Conservation (phyloP, 2,888 invertebrate genomes). For the Catocala fraxini region DNA sequence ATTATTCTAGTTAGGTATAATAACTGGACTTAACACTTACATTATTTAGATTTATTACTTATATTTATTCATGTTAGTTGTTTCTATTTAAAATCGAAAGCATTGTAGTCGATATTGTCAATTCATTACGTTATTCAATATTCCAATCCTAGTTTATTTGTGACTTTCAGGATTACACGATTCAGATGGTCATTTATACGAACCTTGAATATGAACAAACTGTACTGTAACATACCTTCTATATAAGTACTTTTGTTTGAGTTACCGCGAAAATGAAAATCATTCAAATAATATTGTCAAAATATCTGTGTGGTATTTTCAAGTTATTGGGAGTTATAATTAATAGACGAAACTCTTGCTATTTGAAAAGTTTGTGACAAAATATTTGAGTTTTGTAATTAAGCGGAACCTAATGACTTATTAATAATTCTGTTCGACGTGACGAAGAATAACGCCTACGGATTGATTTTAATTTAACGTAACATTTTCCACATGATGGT, state of each 20-base stretch:
- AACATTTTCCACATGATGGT: neutral
- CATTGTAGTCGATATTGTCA: too few relatives aligned
- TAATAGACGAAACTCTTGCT: conserved; percentile 26
- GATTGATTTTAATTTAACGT: conserved; percentile 47
- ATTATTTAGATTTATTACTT: too few relatives aligned
- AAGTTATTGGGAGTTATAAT: conserved; percentile 17
- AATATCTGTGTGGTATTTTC: neutral
- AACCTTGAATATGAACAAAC: too few relatives aligned
- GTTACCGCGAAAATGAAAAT: conserved; percentile 6
- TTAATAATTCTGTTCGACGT: conserved; percentile 46
- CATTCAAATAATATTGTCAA: conserved; percentile 13
- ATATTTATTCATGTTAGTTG: too few relatives aligned
- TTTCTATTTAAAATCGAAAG: too few relatives aligned
- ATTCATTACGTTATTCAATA: too few relatives aligned
- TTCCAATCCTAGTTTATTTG: too few relatives aligned
- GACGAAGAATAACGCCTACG: conserved; percentile 52
- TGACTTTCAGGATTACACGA: too few relatives aligned
- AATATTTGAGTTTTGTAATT: conserved; percentile 45
- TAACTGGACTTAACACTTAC: too few relatives aligned
- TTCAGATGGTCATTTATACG: too few relatives aligned
- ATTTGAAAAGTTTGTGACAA: conserved; percentile 32
- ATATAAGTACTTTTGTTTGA: neutral
- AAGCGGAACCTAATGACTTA: conserved; percentile 41
- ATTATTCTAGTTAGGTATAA: too few relatives aligned
- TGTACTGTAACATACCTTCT: neutral